Evolutionary conservation across 2,797 vertebrate genomes (phyloP), one percentile per base, ranked within the genome.

Genomic region (Staurois parvus): DNA sequence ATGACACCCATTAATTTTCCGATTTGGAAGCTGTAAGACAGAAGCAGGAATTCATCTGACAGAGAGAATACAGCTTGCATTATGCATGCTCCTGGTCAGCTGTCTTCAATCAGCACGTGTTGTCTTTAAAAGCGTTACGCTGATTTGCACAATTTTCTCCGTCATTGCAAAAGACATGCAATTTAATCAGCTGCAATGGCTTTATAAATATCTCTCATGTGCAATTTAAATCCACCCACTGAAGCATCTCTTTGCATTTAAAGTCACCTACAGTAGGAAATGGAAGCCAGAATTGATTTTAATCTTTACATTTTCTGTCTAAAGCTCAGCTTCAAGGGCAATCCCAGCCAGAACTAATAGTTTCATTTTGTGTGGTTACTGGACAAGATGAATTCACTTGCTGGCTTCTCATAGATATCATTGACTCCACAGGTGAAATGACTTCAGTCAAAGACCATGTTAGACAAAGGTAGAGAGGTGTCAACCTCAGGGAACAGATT

Each of bases 21-120:
- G 4, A 52, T 30, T 19, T 70, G 32, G 68, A 29, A 70, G 68
- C 59, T 64, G n/a, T 64, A 64, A 64, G 59, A 19, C 59, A 26
- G 24, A 64, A 64, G 59, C 7, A 59, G 15, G 76, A 81, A 72
- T 29, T 76, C 72, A 79, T 48, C 74, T 0, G 82, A 62, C 85
- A 28, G 32, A 15, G 29, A 37, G 45, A 40, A 26, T 64, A 26
- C 59, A 26, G 59, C 11, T 64, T 64, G 59, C 59, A 64, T 64
- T 64, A 78, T 79, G 70, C 64, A 68, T 19, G 0, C 0, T 30
- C 15, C 59, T 32, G 28, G n/a, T 2, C 67, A 30, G 48, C 48
- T 19, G 15, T 17, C 48, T 52, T 52, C 28, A 70, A 70, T 70
- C 67, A 30, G 67, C 67, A 30, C 59, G 59, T 64, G 59, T 64